phyloP scores from a whole-genome alignment of 2,113 vertebrate genomes.

The Bubo blakistoni region DNA sequence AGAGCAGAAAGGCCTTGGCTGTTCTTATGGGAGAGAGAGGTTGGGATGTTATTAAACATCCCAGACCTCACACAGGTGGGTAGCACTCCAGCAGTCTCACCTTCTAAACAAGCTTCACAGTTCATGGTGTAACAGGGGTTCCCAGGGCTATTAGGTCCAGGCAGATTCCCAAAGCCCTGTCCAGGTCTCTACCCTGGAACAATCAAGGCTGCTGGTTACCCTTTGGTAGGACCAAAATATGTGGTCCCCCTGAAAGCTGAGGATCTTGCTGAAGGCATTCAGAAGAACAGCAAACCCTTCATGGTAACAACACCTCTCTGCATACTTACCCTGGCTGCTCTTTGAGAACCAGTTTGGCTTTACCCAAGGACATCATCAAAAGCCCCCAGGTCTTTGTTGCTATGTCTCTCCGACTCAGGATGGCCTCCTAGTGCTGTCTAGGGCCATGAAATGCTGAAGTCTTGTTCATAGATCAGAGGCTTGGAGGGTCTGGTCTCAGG shows the following conservation, averaged over 20 bases:
- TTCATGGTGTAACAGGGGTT: neutral
- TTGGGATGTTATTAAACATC: neutral
- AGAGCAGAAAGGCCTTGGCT: neutral
- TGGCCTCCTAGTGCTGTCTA: neutral
- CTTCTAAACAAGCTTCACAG: neutral
- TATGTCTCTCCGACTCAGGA: neutral
- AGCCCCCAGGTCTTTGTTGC: neutral
- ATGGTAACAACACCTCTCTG: neutral
- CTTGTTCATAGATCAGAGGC: neutral
- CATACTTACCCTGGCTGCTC: neutral
- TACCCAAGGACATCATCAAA: neutral
- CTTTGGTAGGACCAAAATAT: neutral
- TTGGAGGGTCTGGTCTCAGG: neutral
- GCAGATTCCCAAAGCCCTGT: neutral
- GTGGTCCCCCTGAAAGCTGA: neutral
- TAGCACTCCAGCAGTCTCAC: neutral
- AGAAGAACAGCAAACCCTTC: neutral
- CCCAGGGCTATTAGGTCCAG: neutral
- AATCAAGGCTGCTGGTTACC: neutral
- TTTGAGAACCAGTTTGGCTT: neutral
- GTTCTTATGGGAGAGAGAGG: neutral
- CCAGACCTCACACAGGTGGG: neutral
- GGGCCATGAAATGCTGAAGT: neutral
- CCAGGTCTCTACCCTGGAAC: neutral
- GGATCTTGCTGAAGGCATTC: neutral